Conservation (phyloP, 2,113 vertebrate genomes). For the Dendropsophus ebraccatus region DNA sequence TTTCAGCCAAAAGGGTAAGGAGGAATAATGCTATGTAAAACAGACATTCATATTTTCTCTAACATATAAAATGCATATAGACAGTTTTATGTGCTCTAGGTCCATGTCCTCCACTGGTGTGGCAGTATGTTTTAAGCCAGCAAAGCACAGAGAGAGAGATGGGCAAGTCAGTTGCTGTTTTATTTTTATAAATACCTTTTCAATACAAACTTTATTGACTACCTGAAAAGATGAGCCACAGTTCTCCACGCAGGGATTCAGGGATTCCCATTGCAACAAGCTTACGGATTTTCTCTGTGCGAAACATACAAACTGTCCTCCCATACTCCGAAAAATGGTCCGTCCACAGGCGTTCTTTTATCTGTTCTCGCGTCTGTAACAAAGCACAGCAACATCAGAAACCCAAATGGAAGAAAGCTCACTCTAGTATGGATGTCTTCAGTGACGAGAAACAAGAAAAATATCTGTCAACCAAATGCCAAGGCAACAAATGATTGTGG, state of each 20-base stretch:
- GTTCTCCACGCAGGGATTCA: slow-evolving; percentile 86
- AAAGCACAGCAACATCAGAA: background rate
- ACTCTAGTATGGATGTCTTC: background rate
- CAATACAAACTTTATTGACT: slow-evolving; percentile 29
- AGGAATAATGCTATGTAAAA: background rate
- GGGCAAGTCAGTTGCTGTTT: too few relatives aligned
- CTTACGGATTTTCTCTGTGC: slow-evolving; percentile 88
- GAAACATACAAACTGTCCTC: slow-evolving; percentile 92
- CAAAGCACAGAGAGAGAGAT: too few relatives aligned
- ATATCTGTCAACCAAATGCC: background rate
- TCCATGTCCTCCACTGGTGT: background rate
- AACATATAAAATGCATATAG: background rate
- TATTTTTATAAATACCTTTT: background rate
- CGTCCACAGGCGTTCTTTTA: slow-evolving; percentile 86
- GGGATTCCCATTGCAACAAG: slow-evolving; percentile 94
- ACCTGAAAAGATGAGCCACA: slow-evolving; percentile 96
- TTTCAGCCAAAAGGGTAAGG: too few relatives aligned
- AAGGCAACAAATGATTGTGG: background rate
- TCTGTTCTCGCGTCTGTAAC: slow-evolving; percentile 78
- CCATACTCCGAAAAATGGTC: slow-evolving; percentile 90
- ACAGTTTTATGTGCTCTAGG: background rate
- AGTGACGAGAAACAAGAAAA: too few relatives aligned
- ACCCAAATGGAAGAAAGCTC: background rate
- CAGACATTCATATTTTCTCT: background rate
- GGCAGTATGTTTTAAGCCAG: background rate